Conservation (phyloP, 1,140 invertebrate genomes). For the Drosophila pachea region DNA sequence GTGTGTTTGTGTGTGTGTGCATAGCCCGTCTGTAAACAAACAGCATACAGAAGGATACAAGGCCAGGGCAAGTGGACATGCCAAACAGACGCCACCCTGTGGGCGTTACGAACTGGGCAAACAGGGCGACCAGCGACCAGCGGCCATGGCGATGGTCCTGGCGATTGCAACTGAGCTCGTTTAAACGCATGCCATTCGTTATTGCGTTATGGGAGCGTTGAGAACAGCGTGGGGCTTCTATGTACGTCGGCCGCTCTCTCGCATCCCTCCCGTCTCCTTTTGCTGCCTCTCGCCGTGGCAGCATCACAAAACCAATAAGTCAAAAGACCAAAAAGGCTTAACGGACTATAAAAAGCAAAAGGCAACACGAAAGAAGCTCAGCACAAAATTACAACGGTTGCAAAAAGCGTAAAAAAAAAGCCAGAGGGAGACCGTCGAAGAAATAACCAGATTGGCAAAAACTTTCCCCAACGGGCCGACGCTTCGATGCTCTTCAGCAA, state of each 20-base stretch:
- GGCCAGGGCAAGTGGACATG: conserved; percentile 55
- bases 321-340: conserved; percentile 77
- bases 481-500: background rate
- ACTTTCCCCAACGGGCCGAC: background rate
- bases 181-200: conserved; percentile 51
- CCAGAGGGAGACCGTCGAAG: conserved; percentile 11
- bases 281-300: conserved; percentile 22
- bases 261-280: background rate
- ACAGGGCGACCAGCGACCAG: conserved; percentile 38
- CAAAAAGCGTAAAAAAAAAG: conserved; percentile 14
- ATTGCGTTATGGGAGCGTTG: conserved; percentile 28
- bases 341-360: conserved; percentile 65
- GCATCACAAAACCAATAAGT: conserved; percentile 69
- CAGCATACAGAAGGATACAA: conserved; percentile 39
- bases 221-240: background rate
- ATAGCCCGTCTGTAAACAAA: conserved; percentile 42
- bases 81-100: conserved; percentile 51
- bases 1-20: conserved; percentile 5
- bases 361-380: conserved; percentile 52
- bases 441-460: conserved; percentile 34
- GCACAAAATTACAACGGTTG: conserved; percentile 50
- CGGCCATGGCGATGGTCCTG: background rate
- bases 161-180: conserved; percentile 47
- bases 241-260: background rate
- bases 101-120: conserved; percentile 34